Percentiles rank a stretch among this genome's conserved stretches.
Evolutionary conservation across 1,140 invertebrate species (phyloP).

Genomic region (Homalodisca vitripennis): DNA sequence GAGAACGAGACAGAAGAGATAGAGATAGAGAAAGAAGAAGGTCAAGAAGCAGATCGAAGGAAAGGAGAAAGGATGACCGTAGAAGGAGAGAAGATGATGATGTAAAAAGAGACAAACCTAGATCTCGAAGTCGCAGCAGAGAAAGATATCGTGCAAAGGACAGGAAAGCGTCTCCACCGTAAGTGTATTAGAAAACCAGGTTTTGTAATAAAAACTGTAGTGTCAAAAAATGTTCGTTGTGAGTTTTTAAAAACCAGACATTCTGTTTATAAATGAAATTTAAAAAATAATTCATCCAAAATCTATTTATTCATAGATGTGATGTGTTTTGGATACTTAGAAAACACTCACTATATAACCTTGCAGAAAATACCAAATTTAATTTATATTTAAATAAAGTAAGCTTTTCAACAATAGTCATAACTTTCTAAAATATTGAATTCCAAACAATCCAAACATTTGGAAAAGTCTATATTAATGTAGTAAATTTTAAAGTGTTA

Average conservation of each 20-base stretch:
- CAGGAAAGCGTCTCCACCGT: slow-evolving; percentile 23
- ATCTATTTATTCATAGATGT: not conserved
- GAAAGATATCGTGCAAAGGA: slow-evolving; percentile 33
- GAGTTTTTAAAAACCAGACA: not conserved
- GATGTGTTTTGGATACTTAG: not conserved
- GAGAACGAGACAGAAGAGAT: slow-evolving; percentile 30
- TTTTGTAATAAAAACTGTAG: no score
- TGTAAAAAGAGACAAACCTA: slow-evolving; percentile 30
- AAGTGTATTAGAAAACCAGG: no score
- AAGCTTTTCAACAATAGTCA: no score
- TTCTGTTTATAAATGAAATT: not conserved
- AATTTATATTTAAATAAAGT: no score
- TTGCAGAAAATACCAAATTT: no score
- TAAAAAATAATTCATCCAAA: not conserved
- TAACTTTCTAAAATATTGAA: no score
- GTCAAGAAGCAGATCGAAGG: slow-evolving; percentile 37
- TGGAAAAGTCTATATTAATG: no score
- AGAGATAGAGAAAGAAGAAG: slow-evolving; percentile 32
- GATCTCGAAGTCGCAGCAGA: slow-evolving; percentile 43
- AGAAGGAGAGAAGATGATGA: slow-evolving; percentile 24
- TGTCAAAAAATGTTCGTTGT: not conserved
- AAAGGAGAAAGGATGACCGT: slow-evolving; percentile 34
- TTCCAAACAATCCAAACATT: no score
- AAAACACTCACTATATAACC: not conserved
- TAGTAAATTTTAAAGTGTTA: no score